A percentile compares a stretch with the other conserved stretches of the same genome.
Conservation (phyloP, 2,797 vertebrate species). For the Cyprinodon diabolis region DNA sequence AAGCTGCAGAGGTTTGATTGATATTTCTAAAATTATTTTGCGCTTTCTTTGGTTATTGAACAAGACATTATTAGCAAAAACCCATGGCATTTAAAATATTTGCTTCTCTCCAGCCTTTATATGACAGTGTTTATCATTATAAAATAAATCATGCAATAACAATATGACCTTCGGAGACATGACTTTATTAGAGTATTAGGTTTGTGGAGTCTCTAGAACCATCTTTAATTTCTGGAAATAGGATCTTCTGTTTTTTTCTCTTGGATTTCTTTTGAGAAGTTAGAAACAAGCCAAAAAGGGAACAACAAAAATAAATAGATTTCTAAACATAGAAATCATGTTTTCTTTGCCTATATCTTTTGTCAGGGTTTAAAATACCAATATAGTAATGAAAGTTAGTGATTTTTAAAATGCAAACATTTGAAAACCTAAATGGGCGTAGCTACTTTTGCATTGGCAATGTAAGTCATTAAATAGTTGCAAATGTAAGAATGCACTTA, state of each 20-base stretch:
- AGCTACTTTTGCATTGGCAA: too few species aligned
- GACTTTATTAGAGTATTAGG: conserved; percentile 41
- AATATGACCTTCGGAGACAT: conserved; percentile 25
- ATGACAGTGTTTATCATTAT: conserved; percentile 22
- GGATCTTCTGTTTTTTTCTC: conserved; percentile 32
- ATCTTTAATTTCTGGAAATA: conserved; percentile 36
- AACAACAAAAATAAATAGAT: background rate
- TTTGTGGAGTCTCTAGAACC: conserved; percentile 11
- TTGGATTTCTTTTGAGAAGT: conserved; percentile 24
- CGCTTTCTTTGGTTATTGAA: conserved; percentile 12
- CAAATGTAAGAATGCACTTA: conserved; percentile 7
- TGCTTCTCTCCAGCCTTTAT: conserved; percentile 8
- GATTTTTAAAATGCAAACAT: background rate
- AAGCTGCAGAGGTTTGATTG: conserved; percentile 40
- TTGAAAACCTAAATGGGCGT: background rate
- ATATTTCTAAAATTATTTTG: conserved; percentile 32
- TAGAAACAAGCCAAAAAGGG: background rate
- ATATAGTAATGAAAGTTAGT: background rate
- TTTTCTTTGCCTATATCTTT: background rate
- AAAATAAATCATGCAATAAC: conserved; percentile 11
- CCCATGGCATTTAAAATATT: conserved; percentile 14
- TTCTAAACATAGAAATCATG: background rate
- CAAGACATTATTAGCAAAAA: conserved; percentile 32
- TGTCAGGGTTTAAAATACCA: background rate
- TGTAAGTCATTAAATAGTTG: background rate